These are phyloP conservation scores for Glaucidium brasilianum DNA, from an alignment of 2,113 vertebrate species.

Conservation along the genomic window DNA sequence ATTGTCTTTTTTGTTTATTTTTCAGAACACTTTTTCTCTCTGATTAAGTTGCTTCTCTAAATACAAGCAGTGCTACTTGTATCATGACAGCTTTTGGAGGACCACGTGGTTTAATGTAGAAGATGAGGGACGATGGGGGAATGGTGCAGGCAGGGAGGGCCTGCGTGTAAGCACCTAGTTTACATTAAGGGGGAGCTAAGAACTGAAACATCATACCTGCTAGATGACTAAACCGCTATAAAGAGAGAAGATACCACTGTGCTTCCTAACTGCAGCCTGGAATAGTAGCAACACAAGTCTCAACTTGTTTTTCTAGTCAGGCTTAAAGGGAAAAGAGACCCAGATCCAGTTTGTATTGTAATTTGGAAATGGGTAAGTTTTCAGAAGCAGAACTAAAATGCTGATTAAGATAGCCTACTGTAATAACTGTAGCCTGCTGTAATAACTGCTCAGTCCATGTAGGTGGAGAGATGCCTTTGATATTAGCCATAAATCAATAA, in stretches of 20 bases:
- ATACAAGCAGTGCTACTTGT: neutral
- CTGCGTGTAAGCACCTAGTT: neutral
- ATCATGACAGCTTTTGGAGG: neutral
- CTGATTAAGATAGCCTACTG: neutral
- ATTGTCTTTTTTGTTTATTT: neutral
- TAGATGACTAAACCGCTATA: neutral
- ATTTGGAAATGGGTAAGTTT: neutral
- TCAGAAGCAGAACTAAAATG: neutral
- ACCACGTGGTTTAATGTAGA: neutral
- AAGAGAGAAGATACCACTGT: neutral
- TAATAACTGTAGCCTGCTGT: constrained; percentile 31
- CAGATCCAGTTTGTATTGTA: neutral
- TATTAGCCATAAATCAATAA: constrained; percentile 50
- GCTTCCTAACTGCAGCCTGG: neutral
- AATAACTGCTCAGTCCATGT: neutral
- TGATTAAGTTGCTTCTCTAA: neutral
- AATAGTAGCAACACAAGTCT: neutral
- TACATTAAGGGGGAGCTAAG: neutral
- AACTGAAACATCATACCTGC: neutral
- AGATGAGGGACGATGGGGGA: neutral
- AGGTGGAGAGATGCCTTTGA: constrained; percentile 32
- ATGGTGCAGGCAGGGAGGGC: neutral
- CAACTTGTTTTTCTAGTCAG: neutral
- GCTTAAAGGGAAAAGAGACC: neutral
- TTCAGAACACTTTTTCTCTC: neutral